Conservation (phyloP, 2,888 invertebrate genomes). For the Microplitis manilae region DNA sequence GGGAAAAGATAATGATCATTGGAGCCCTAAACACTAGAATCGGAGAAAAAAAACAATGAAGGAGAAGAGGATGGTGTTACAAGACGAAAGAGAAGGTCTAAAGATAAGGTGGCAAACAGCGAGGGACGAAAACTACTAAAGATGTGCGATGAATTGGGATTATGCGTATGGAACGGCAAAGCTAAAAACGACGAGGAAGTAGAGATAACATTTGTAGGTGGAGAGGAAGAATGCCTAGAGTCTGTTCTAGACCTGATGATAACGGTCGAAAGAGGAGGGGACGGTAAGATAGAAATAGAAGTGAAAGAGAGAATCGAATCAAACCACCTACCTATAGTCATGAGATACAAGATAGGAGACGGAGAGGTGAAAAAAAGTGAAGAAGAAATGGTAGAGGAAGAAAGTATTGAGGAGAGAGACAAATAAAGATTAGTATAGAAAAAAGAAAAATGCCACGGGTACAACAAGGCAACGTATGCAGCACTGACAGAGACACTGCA, state of each 20-base stretch:
- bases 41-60: neutral
- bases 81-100: constrained; percentile 2
- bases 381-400: too few species aligned
- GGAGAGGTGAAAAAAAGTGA: too few species aligned
- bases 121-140: neutral
- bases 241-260: neutral
- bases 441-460: too few species aligned
- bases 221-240: neutral
- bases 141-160: neutral
- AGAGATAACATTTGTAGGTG: constrained; percentile 13
- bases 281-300: too few species aligned
- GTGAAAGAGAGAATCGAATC: too few species aligned
- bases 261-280: too few species aligned
- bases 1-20: neutral
- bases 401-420: too few species aligned
- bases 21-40: constrained; percentile 25
- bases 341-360: too few species aligned
- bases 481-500: too few species aligned
- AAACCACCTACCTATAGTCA: too few species aligned
- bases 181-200: constrained; percentile 5
- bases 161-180: neutral
- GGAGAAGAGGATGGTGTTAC: neutral
- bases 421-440: too few species aligned
- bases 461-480: too few species aligned
- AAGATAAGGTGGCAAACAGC: neutral